These are phyloP conservation scores for Mnemiopsis leidyi DNA, from an alignment of 37 sponge, comb jelly and placozoan genomes.

Conservation along the genomic window DNA sequence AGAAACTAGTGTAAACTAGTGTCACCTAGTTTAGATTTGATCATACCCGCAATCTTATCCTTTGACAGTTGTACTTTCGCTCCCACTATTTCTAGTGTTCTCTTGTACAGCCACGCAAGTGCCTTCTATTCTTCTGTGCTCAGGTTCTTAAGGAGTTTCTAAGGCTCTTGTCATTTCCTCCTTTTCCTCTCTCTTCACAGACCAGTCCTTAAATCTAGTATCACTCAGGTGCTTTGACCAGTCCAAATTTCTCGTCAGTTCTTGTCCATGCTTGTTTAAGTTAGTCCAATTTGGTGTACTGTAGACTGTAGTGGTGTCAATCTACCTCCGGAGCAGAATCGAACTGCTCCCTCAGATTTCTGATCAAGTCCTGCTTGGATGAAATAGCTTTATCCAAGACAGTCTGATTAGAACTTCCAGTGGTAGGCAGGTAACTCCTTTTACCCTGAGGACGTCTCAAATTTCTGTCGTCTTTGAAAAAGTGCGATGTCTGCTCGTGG, in stretches of 20 bases:
- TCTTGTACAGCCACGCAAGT: too few species aligned
- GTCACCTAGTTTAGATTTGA: too few species aligned
- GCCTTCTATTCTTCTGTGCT: too few species aligned
- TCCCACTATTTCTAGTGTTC: too few species aligned
- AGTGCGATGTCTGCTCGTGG: not conserved
- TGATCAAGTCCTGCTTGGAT: not conserved
- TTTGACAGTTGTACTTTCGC: too few species aligned
- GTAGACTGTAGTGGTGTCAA: not conserved
- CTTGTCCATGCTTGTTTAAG: not conserved
- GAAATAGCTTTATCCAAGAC: not conserved
- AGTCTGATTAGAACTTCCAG: not conserved
- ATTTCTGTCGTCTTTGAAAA: not conserved
- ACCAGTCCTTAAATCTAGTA: not conserved
- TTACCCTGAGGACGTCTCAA: not conserved
- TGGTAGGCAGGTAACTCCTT: not conserved
- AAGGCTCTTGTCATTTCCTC: not conserved
- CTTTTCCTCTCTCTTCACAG: not conserved
- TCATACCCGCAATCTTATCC: too few species aligned
- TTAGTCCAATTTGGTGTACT: not conserved
- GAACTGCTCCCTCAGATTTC: not conserved
- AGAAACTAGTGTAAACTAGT: too few species aligned
- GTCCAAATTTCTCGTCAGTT: not conserved
- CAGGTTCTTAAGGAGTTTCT: too few species aligned
- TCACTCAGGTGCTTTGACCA: not conserved
- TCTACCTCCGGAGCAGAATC: not conserved